A percentile compares a stretch with the other conserved stretches of the same genome.
Conservation (phyloP, 2,113 vertebrate species). For the Rhynchomys soricoides region DNA sequence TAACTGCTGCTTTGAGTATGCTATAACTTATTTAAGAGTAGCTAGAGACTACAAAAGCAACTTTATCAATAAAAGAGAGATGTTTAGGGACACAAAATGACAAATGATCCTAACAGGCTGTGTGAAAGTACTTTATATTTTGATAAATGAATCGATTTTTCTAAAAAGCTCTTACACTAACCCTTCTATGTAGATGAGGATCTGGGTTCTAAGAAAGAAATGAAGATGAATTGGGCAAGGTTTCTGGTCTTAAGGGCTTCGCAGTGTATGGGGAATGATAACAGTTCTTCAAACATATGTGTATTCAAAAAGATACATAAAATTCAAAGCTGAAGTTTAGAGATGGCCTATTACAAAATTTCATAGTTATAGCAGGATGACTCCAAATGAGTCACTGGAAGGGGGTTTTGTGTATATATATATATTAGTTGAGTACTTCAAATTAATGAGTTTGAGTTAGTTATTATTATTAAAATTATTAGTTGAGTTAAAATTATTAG, state of each 20-base stretch:
- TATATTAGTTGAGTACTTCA: background rate
- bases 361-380: too few species aligned
- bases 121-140: background rate
- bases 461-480: too few species aligned
- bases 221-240: background rate
- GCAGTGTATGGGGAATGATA: background rate
- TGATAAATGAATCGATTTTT: conserved; percentile 39
- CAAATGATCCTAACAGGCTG: background rate
- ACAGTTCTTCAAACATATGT: background rate
- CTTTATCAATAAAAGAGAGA: conserved; percentile 33
- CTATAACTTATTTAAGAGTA: conserved; percentile 24
- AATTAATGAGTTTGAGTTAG: background rate
- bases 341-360: fast-evolving
- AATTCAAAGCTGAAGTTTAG: background rate
- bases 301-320: background rate
- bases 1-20: background rate
- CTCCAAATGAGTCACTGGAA: background rate
- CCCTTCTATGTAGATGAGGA: background rate
- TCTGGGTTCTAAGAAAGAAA: background rate
- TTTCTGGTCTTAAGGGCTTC: background rate
- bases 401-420: background rate
- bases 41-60: background rate
- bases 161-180: background rate
- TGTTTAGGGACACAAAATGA: background rate
- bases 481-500: too few species aligned